Evolutionary conservation across 2,888 invertebrate species (phyloP), one percentile per base, ranked within the genome.

Genomic region (Desoria tigrina): DNA sequence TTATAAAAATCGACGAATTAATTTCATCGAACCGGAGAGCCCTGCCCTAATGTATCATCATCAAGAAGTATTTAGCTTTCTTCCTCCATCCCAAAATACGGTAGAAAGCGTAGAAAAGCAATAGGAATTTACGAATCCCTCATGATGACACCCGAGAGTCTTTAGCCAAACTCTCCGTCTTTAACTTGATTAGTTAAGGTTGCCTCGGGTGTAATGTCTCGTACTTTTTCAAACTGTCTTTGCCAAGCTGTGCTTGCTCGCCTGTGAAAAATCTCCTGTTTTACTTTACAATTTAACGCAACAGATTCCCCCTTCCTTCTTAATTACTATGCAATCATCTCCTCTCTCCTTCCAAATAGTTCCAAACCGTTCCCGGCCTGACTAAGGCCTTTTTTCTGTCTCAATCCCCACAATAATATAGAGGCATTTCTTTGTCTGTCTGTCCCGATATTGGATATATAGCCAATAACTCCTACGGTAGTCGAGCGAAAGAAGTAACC

Each of bases 41-140:
- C 32, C 32, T 9, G n/a, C 4, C 6, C 45, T 45, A 16, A 45
- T 45, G 45, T 21, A 45, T 45, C 45, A 9, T 45, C 45, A 45
- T 45, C 45, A 45, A 45, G 45, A 45, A 45, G 45, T 45, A 45
- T 45, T 45, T 45, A 45, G 45, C 45, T 21, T 45, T 21, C 45
- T 18, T 21, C 7, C 4, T 21, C 45, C 16, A 6, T 21, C 45
- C 16, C 4, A 18, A 9, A 45, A 16, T 45, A 18, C 45, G 21
- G 18, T 4, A 16, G 32, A 7, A 11, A 32, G 32, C 32, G 32
- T 32, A 32, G 4, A 32, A 32, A 32, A 32, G 6, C 32, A 32
- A 32, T 32, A 16, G 9, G 18, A 18, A 21, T 18, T n/a, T 6
- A 16, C 45, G 18, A 18, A 21, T 18, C 45, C n/a, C n/a, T 45